Conservation (phyloP, 1,140 invertebrate genomes). For the Listronotus oregonensis region DNA sequence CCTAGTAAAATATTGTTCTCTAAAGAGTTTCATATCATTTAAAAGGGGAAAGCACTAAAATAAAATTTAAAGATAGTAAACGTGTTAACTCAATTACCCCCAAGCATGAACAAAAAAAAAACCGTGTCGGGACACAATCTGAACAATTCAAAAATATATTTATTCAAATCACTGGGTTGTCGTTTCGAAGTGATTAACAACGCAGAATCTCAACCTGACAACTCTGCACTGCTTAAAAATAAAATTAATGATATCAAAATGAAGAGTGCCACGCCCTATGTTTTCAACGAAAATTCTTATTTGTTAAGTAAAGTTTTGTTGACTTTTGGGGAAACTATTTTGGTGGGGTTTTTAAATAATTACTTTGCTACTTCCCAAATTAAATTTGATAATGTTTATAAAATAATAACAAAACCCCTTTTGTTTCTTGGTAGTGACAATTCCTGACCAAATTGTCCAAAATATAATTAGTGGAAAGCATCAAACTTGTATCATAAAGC, state of each 20-base stretch:
- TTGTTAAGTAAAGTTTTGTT: conserved; percentile 7
- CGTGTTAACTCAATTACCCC: conserved; percentile 16
- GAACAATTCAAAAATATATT: conserved; percentile 22
- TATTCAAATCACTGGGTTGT: conserved; percentile 26
- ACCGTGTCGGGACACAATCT: conserved; percentile 25
- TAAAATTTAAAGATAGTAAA: conserved; percentile 14
- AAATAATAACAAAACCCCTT: too few relatives aligned
- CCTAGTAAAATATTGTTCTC: too few relatives aligned
- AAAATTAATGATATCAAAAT: conserved; percentile 30
- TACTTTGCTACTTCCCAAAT: too few relatives aligned
- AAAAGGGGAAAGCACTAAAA: too few relatives aligned
- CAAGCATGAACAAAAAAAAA: conserved; percentile 14
- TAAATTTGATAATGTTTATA: too few relatives aligned
- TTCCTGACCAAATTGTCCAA: too few relatives aligned
- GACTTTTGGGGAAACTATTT: too few relatives aligned
- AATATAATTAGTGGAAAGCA: too few relatives aligned
- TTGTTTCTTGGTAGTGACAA: too few relatives aligned
- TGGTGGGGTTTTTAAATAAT: too few relatives aligned
- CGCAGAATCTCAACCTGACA: neutral
- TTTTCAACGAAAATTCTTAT: conserved; percentile 25
- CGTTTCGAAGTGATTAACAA: conserved; percentile 21
- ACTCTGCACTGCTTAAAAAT: conserved; percentile 21
- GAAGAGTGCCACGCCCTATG: conserved; percentile 24
- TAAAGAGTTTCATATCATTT: too few relatives aligned
- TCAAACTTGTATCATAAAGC: too few relatives aligned